A percentile compares a stretch with the other conserved stretches of the same genome.
Conservation (phyloP, 2,888 invertebrate genomes). For the Silvanus unidentatus region DNA sequence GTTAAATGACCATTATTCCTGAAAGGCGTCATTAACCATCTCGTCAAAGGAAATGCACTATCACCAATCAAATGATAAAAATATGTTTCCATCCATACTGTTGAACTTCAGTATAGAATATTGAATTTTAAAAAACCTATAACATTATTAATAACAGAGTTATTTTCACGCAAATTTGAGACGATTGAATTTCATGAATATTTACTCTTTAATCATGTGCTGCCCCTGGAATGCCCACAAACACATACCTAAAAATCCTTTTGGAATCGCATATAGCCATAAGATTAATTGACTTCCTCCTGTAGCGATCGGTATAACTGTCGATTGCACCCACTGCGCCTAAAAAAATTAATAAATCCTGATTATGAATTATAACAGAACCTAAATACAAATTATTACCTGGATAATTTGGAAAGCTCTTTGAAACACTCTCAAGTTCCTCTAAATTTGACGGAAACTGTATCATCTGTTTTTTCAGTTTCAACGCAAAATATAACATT, state of each 20-base stretch:
- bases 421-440: conserved; percentile 7
- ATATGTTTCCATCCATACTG: not conserved
- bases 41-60: conserved; percentile 6
- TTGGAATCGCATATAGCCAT: conserved; percentile 16
- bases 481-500: too few relatives aligned
- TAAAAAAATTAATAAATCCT: too few relatives aligned
- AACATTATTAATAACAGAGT: not conserved
- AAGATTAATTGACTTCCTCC: conserved; percentile 18
- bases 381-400: too few relatives aligned
- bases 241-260: conserved; percentile 16
- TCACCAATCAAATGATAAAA: conserved; percentile 12
- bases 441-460: too few relatives aligned
- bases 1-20: not conserved
- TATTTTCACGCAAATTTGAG: too few relatives aligned
- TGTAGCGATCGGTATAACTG: conserved; percentile 17
- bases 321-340: conserved; percentile 15
- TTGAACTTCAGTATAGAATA: conserved; percentile 5
- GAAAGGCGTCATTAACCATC: conserved; percentile 11
- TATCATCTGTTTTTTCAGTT: too few relatives aligned
- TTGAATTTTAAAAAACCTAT: conserved; percentile 1
- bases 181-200: too few relatives aligned
- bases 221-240: conserved; percentile 18
- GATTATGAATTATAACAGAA: too few relatives aligned
- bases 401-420: conserved; percentile 9
- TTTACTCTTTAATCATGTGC: conserved; percentile 19